Evolutionary conservation across 2,888 invertebrate species (phyloP).

Genomic region (Pseudococcus viburni): DNA sequence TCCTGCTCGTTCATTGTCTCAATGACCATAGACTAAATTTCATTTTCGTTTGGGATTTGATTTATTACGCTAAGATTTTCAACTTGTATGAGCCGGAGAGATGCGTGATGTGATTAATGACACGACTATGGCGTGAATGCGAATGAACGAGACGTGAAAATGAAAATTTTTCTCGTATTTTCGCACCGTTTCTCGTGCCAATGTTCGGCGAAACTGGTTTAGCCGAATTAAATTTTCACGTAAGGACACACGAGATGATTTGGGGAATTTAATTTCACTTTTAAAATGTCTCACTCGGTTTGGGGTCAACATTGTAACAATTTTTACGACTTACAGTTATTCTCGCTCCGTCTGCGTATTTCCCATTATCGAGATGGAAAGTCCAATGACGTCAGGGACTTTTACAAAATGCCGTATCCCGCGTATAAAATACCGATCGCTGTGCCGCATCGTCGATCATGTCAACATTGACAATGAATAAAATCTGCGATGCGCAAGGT

Average conservation of each 20-base stretch:
- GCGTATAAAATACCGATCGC: slow-evolving; percentile 17
- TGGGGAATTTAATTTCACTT: slow-evolving; percentile 53
- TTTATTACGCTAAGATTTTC: slow-evolving; percentile 9
- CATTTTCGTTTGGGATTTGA: slow-evolving; percentile 46
- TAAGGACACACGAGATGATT: not conserved
- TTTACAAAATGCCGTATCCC: slow-evolving; percentile 9
- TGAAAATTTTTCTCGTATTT: slow-evolving; percentile 47
- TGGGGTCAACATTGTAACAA: slow-evolving; percentile 23
- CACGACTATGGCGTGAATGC: not conserved
- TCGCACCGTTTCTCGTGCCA: slow-evolving; percentile 1
- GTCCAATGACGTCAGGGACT: slow-evolving; percentile 42
- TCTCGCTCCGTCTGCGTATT: not conserved
- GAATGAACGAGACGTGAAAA: slow-evolving; percentile 31
- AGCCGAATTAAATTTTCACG: slow-evolving; percentile 17
- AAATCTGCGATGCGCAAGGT: slow-evolving; percentile 35
- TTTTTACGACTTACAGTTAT: slow-evolving; percentile 19
- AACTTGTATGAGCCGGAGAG: not conserved
- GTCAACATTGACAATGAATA: slow-evolving; percentile 47
- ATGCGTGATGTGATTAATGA: slow-evolving; percentile 5
- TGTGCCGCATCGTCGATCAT: slow-evolving; percentile 7
- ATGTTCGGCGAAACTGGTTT: not conserved
- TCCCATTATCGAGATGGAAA: slow-evolving; percentile 44
- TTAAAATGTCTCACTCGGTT: slow-evolving; percentile 3
- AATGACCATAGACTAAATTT: slow-evolving; percentile 13
- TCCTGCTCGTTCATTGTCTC: not conserved